Base-by-base conservation (phyloP, 2,888 invertebrate species). In the Geophilus truncorum region DNA sequence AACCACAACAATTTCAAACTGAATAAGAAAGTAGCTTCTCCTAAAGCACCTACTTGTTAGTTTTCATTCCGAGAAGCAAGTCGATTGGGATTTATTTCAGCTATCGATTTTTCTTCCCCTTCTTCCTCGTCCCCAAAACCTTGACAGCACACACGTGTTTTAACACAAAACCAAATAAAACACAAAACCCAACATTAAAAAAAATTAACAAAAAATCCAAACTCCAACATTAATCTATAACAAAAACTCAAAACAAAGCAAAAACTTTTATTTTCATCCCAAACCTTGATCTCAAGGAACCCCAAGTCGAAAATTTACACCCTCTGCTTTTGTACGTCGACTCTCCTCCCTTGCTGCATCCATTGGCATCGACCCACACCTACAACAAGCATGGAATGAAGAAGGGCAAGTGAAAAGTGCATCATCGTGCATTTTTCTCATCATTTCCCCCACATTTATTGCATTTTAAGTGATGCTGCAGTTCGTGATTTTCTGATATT, bases 281-380 rank as follows among this genome's bases (percentile, higher is more conserved):
- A n/a, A n/a, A 12, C 21, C 36, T 0, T 36, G 3, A 7, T 36
- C 6, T 30, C 32, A 32, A 32, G 5, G n/a, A 18, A 51, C n/a
- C 51, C 51, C 18, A 51, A 51, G 7, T 7, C 18, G 70, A 1
- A 28, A 70, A 70, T 70, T 9, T 70, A 12, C 15, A 70, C 70
- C 70, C 70, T 70, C 28, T n/a, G 70, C 15, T 25, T 70, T 28
- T 21, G 40, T 51, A 18, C 1, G 32, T 80, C 51, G 51, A 51
- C 21, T 77, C 80, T 32, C 82, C 81, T 18, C 80, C 80, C 21
- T 80, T 80, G 32, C 40, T 80, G 34, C 81, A 76, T 51, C 82
- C 81, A n/a, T 23, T 81, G 70, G 70, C 23, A 70, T 70, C 70
- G 70, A 70, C 70, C 70, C 70, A 70, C 28, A 70, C 70, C 70